Percentiles rank a stretch among this genome's conserved stretches.
These are phyloP conservation scores for Melanophora roralis DNA, from an alignment of 2,888 invertebrate genomes.

Conservation along the genomic window DNA sequence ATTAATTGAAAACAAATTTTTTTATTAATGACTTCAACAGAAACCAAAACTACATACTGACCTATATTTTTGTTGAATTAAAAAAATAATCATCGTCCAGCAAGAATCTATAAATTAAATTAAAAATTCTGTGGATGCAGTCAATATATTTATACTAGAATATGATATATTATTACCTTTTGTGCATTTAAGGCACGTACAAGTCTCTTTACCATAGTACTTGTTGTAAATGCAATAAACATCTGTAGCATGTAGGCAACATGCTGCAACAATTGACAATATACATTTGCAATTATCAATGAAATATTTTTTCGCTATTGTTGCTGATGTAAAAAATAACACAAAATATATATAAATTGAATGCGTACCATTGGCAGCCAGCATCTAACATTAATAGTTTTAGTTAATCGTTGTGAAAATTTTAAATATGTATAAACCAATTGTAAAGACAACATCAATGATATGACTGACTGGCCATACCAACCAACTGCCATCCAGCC, in stretches of 20 bases:
- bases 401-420: slow-evolving; percentile 29
- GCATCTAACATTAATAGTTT: slow-evolving; percentile 36
- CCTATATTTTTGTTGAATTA: slow-evolving; percentile 43
- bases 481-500: slow-evolving; percentile 36
- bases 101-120: neutral
- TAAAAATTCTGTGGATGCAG: slow-evolving; percentile 9
- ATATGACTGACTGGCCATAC: slow-evolving; percentile 38
- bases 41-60: slow-evolving; percentile 31
- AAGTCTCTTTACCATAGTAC: neutral
- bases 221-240: slow-evolving; percentile 25
- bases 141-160: slow-evolving; percentile 20
- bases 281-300: slow-evolving; percentile 73
- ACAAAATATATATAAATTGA: neutral
- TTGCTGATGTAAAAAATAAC: slow-evolving; percentile 1
- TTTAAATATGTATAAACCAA: slow-evolving; percentile 30
- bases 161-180: slow-evolving; percentile 45
- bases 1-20: slow-evolving; percentile 31
- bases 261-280: slow-evolving; percentile 62
- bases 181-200: slow-evolving; percentile 53
- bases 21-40: slow-evolving; percentile 40
- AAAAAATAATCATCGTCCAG: neutral
- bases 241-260: slow-evolving; percentile 26
- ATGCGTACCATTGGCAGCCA: slow-evolving; percentile 51
- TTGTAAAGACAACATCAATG: slow-evolving; percentile 26
- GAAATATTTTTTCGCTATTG: slow-evolving; percentile 65